Base-by-base conservation (phyloP, 2,797 vertebrate species). In the Kryptopterus vitreolus region DNA sequence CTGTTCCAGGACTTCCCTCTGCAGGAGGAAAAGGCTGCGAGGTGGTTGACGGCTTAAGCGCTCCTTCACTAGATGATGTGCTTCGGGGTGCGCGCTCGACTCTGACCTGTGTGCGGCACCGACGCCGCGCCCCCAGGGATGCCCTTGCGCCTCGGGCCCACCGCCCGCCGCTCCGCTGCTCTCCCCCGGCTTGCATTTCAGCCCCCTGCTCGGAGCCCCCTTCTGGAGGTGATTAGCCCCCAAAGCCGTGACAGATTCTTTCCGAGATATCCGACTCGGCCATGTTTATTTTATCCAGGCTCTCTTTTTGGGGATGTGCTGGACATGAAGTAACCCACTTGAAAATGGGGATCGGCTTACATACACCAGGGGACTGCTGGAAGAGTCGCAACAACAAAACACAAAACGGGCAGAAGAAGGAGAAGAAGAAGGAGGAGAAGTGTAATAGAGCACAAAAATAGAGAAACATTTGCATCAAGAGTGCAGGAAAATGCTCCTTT, bases 181-280 rank as follows among this genome's bases (percentile, higher is more conserved):
- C 91, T 93, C 91, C 96, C 85, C 95, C 93, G 94, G 93, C 93
- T 66, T 96, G 96, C 96, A 92, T 99, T 98, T 97, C 98, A 98
- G 94, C 94, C 94, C 95, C 94, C 93, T 93, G 96, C 95, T 96
- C 94, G 78, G 90, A 95, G 94, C 95, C 96, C 95, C 96, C 97
- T 99, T 98, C 97, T 99, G 98, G 97, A 99, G 97, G 96, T 99
- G 96, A 99, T 99, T 99, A 99, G 96, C 95, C 89, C 85, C 90
- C 95, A 97, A 98, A 98, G 96, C 95, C 97, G 96, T 98, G 97
- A 99, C 98, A 99, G 98, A 99, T 99, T 98, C 96, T 97, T 99
- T 97, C 97, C 96, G 96, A 98, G 98, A 99, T 99, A 99, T 97
- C 96, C 93, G 94, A 97, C 95, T 96, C 96, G 95, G 94, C 76